These are phyloP conservation scores for Athene cunicularia DNA, from an alignment of 2,113 vertebrate genomes.

Conservation along the genomic window DNA sequence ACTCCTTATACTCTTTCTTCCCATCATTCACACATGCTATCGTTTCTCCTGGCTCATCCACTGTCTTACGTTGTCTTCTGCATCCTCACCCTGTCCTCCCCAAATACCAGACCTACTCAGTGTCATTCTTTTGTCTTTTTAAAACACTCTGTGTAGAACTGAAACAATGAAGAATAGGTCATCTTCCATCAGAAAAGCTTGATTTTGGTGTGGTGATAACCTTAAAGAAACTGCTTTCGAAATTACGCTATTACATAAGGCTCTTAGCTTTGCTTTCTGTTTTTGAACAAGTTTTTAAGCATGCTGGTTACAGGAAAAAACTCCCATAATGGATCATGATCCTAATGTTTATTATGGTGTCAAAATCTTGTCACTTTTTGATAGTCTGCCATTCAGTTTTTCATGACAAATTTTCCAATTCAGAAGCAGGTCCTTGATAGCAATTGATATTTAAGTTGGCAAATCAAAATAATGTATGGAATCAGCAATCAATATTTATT, in stretches of 20 bases:
- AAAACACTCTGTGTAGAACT: neutral
- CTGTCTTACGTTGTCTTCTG: neutral
- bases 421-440: neutral
- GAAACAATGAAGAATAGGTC: neutral
- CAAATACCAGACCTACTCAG: neutral
- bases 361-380: conserved; percentile 18
- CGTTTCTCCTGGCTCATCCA: neutral
- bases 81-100: neutral
- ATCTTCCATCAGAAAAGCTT: neutral
- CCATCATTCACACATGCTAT: neutral
- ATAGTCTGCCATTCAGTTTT: neutral
- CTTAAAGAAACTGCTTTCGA: neutral
- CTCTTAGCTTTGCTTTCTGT: neutral
- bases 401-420: neutral
- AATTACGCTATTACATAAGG: neutral
- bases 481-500: neutral
- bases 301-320: neutral
- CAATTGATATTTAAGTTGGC: neutral
- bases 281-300: conserved; percentile 16
- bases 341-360: conserved; percentile 11
- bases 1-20: neutral
- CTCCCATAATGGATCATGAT: neutral
- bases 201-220: neutral
- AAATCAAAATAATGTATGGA: neutral
- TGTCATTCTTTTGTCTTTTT: neutral